Base-by-base conservation (phyloP, 2,797 vertebrate genomes). In the Avahi laniger region DNA sequence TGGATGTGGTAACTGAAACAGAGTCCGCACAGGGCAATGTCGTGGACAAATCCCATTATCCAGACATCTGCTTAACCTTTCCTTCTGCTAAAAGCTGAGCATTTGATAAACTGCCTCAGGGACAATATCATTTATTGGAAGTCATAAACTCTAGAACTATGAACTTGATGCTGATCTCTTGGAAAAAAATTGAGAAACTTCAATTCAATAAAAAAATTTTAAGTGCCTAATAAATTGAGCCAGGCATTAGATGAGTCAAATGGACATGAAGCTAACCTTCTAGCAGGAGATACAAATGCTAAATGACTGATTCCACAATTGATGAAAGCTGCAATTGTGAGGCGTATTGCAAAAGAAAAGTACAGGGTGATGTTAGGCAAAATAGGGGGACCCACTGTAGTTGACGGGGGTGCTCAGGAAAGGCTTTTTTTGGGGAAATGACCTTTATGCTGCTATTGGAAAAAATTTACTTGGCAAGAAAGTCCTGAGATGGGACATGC, bases 191-290 rank as follows among this genome's bases (percentile, higher is more conserved):
- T 38, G 80, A 93, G 76, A 89, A 95, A 95, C 26, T 95, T 93
- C 6, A 84, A 82, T 93, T 78, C 48, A 89, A 81, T 59, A 61
- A 61, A 82, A 85, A 91, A 61, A 43, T 5, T 30, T 24, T 89
- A 94, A 93, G 73, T 91, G 85, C 26, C 24, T 91, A 94, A 91
- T 92, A 86, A 83, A 89, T 84, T 82, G 41, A 88, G 24, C 41
- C 3, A 76, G 30, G 24, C 9, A 5, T 80, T 79, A 75, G 76
- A 84, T 78, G 35, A 91, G 18, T 82, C 87, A 72, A 46, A 73
- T 22, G 67, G 54, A 75, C 33, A 28, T 7, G 13, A 95, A 43
- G 2, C 18, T 89, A 80, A 35, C 46, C 20, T 95, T 85, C 38
- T 50, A 75, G 13, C 8, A 41, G 70, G 86, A n/a, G 38, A 52